A percentile compares a stretch with the other conserved stretches of the same genome.
Conservation (phyloP, 30 jellyfish, hydroid and myxozoan genomes). For the Pseudorhiza aurosa region DNA sequence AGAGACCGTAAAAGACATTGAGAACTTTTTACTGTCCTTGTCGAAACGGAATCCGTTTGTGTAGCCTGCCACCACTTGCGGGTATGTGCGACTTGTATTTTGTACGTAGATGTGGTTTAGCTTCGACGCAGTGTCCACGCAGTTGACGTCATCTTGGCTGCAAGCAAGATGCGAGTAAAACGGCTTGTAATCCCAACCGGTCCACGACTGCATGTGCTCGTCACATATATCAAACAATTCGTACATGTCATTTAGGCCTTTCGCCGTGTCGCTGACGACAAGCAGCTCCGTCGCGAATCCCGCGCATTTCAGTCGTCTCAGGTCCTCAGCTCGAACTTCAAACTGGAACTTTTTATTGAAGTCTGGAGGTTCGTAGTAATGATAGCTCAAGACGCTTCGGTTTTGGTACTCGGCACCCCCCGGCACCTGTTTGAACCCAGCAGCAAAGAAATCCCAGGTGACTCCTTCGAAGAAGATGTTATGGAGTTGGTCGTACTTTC, state of each 20-base stretch:
- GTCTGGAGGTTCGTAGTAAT: slow-evolving; percentile 99
- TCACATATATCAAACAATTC: slow-evolving; percentile 87
- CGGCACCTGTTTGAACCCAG: slow-evolving; percentile 91
- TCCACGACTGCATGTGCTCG: slow-evolving; percentile 94
- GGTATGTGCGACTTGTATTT: slow-evolving; percentile 93
- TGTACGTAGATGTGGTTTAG: slow-evolving; percentile 68
- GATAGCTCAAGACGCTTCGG: slow-evolving; percentile 96
- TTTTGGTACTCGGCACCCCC: slow-evolving; percentile 87
- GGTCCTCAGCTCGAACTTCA: slow-evolving; percentile 90
- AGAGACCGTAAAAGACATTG: slow-evolving; percentile 52
- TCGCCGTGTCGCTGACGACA: slow-evolving; percentile 72
- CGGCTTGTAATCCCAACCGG: slow-evolving; percentile 96
- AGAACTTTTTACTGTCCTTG: slow-evolving; percentile 47
- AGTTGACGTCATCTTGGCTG: slow-evolving; percentile 35
- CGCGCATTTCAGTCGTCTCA: slow-evolving; percentile 91
- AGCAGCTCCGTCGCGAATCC: slow-evolving; percentile 90
- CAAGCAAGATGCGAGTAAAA: slow-evolving; percentile 89
- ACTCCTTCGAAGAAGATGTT: slow-evolving; percentile 79
- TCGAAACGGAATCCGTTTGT: slow-evolving; percentile 73
- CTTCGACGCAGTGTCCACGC: slow-evolving; percentile 47
- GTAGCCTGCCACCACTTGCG: slow-evolving; percentile 98
- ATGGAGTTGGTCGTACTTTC: slow-evolving; percentile 87
- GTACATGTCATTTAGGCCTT: slow-evolving; percentile 72
- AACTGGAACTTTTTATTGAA: slow-evolving; percentile 85
- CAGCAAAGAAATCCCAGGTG: slow-evolving; percentile 96